Conservation (phyloP, 2,113 vertebrate genomes). For the Lipotes vexillifer region DNA sequence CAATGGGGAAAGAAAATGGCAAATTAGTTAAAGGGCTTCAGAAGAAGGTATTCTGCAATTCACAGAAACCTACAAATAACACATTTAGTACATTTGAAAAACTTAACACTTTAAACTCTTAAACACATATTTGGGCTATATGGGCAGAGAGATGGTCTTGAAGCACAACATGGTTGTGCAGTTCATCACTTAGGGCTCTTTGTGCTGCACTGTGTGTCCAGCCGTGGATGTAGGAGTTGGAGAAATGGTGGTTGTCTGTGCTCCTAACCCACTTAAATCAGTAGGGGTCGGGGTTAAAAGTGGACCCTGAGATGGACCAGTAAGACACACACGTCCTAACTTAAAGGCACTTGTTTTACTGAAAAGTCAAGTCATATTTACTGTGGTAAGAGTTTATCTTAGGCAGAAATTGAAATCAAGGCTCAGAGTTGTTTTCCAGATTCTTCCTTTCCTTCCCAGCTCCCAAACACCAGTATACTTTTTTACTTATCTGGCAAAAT, state of each 20-base stretch:
- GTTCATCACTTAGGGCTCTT: not conserved
- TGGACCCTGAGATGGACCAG: not conserved
- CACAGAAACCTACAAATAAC: not conserved
- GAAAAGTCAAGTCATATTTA: not conserved
- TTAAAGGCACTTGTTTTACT: not conserved
- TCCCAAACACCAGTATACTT: not conserved
- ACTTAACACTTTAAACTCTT: not conserved
- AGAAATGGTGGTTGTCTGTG: not conserved
- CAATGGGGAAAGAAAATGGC: not conserved
- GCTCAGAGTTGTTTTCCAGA: not conserved
- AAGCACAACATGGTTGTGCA: not conserved
- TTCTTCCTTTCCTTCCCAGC: not conserved
- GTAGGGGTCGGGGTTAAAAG: not conserved
- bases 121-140: not conserved
- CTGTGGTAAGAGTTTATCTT: not conserved
- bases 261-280: not conserved
- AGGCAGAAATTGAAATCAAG: not conserved
- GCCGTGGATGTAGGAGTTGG: not conserved
- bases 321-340: no score
- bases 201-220: not conserved
- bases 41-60: not conserved
- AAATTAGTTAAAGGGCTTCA: not conserved
- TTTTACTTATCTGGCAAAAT: not conserved
- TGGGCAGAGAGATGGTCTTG: not conserved
- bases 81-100: not conserved